Conservation (phyloP, 2,113 vertebrate species). For the Noctilio leporinus region DNA sequence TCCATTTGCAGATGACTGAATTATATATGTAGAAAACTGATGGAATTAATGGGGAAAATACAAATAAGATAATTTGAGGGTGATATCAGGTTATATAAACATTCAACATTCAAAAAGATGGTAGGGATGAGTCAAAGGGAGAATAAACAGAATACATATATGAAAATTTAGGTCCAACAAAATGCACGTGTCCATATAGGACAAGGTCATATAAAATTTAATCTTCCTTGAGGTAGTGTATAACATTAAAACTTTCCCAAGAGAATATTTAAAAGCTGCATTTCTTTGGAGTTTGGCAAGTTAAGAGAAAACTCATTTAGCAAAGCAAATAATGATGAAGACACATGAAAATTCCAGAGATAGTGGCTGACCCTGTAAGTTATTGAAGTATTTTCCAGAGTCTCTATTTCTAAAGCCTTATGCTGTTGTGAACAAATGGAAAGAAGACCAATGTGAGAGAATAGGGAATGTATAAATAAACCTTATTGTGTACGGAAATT, state of each 20-base stretch:
- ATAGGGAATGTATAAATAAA: not conserved
- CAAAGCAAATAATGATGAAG: not conserved
- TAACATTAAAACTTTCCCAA: not conserved
- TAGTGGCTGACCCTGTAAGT: not conserved
- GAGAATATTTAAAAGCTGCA: not conserved
- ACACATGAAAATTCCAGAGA: not conserved
- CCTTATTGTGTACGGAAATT: not conserved
- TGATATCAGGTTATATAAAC: not conserved
- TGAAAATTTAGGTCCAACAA: not conserved
- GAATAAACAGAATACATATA: not conserved
- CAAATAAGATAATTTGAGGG: not conserved
- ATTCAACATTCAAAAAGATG: not conserved
- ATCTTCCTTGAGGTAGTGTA: not conserved
- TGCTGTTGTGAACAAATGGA: not conserved
- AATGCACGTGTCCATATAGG: not conserved
- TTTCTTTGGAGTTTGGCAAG: not conserved
- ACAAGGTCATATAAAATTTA: not conserved
- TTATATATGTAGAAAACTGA: not conserved
- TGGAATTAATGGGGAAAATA: not conserved
- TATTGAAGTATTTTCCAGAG: not conserved
- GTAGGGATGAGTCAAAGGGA: not conserved
- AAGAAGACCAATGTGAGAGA: not conserved
- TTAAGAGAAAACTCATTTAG: slow-evolving; percentile 31
- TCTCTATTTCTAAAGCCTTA: not conserved
- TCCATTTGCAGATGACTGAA: not conserved